Evolutionary conservation across 2,113 vertebrate genomes (phyloP).

Genomic region (Fregata magnificens): DNA sequence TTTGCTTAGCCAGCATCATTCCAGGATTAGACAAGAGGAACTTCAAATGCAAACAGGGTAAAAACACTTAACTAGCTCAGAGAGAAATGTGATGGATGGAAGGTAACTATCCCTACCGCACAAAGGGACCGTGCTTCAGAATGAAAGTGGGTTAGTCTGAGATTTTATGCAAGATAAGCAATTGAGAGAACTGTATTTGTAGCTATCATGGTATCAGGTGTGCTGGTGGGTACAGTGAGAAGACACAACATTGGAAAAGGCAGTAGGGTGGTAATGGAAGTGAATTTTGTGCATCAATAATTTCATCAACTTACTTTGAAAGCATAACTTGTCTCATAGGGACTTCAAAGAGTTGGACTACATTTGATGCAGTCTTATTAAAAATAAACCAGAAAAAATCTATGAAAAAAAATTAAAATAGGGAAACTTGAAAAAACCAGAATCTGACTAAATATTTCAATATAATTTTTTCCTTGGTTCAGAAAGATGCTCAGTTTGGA

Average conservation of each 20-base stretch:
- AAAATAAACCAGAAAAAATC: not conserved
- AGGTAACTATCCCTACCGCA: not conserved
- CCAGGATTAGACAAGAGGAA: not conserved
- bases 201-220: not conserved
- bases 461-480: not conserved
- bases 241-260: not conserved
- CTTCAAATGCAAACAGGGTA: not conserved
- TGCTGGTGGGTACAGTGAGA: not conserved
- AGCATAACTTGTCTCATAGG: not conserved
- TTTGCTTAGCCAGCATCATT: not conserved
- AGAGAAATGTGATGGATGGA: not conserved
- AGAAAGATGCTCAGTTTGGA: not conserved
- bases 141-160: not conserved
- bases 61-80: not conserved
- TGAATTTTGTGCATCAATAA: not conserved
- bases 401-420: not conserved
- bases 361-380: not conserved
- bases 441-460: not conserved
- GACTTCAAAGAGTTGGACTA: not conserved
- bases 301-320: not conserved
- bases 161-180: not conserved
- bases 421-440: fast-evolving
- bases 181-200: not conserved
- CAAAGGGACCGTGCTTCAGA: not conserved
- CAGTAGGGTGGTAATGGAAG: not conserved